Evolutionary conservation across 2,797 vertebrate genomes (phyloP).

Genomic region (Sylvilagus floridanus): DNA sequence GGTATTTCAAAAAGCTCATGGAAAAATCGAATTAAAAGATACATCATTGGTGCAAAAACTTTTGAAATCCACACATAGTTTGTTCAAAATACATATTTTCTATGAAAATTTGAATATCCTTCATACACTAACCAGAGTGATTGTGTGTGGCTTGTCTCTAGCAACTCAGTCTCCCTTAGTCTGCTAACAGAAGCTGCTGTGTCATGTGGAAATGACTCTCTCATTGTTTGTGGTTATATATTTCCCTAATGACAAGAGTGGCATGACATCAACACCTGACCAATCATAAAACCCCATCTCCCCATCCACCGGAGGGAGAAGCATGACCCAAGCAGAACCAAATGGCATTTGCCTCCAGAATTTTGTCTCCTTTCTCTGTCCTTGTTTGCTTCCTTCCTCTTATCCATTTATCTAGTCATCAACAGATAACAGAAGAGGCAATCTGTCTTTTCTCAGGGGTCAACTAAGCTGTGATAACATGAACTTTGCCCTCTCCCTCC

Average conservation of each 20-base stretch:
- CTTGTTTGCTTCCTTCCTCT: constrained; percentile 2
- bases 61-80: no score
- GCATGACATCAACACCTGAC: background rate
- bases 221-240: background rate
- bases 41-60: no score
- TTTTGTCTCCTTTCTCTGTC: background rate
- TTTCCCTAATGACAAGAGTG: background rate
- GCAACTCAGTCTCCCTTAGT: background rate
- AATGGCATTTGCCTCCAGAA: background rate
- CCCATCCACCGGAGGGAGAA: background rate
- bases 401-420: background rate
- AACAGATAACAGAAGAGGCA: background rate
- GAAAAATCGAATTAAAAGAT: no score
- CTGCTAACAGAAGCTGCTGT: background rate
- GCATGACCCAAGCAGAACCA: background rate
- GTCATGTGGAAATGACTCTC: background rate
- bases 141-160: background rate
- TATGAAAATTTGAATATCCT: no score
- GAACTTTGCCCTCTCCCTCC: background rate
- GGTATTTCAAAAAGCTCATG: no score
- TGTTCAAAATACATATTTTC: no score
- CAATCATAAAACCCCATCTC: background rate
- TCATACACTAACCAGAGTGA: background rate
- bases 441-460: background rate
- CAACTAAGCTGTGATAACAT: background rate